Base-by-base conservation (phyloP, 2,113 vertebrate genomes). In the Hippopotamus amphibius region DNA sequence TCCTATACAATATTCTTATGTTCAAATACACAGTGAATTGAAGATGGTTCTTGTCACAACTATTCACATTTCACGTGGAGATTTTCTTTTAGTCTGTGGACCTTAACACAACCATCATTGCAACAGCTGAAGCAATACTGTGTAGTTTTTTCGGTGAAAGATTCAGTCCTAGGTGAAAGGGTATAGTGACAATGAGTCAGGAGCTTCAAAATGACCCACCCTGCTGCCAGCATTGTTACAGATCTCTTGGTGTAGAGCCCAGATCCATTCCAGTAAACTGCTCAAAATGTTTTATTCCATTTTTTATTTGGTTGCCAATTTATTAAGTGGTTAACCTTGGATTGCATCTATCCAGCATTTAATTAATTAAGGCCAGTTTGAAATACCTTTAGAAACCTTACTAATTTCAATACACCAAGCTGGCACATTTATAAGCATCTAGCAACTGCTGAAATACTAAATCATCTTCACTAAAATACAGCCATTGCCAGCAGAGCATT, bases 271-370 rank as follows among this genome's bases (percentile, higher is more conserved):
- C 97, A 97, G 95, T 98, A 98, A 92, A 81, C 92, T 95, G 79
- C 90, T 98, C 59, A 92, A 96, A 97, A 93, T 92, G 81, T 90
- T 97, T 96, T 87, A 96, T 96, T 97, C 85, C 80, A 90, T 95
- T 96, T 97, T 93, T 97, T 93, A 97, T 97, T 98, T 95, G 83
- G 65, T 95, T 93, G 95, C 94, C 97, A 97, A 96, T 96, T 97
- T 97, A 97, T 98, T 98, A 98, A 97, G 97, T 97, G 88, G 97
- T 97, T 97, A 98, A 96, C 81, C 92, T 98, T 97, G 97, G 95
- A 97, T 84, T 96, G 53, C 80, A 93, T 97, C 94, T 96, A 96
- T 88, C 74, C 90, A 97, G 61, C 80, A 96, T 95, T 98, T 98
- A 97, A 98, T 97, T 97, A 97, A 97, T 97, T 96, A 97, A 97